A percentile compares a stretch with the other conserved stretches of the same genome.
These are phyloP conservation scores for Homarus gammarus DNA, from an alignment of 2,888 invertebrate genomes.

Conservation along the genomic window DNA sequence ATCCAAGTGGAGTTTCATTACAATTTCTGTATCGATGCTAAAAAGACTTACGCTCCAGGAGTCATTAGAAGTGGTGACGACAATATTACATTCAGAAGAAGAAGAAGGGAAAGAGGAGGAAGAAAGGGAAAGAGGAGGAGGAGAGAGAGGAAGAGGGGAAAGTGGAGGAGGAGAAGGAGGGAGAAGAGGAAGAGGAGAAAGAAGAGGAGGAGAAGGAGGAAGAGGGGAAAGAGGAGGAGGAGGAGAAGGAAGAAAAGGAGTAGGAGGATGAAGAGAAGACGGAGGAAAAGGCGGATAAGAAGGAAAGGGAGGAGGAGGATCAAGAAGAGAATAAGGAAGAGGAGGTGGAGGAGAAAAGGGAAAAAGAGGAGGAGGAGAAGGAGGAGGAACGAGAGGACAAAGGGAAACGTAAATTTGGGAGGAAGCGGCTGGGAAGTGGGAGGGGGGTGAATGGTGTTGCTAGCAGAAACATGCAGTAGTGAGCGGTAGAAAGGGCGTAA, in stretches of 20 bases:
- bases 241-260: background rate
- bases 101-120: constrained; percentile 36
- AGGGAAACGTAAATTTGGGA: no score
- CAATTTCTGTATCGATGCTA: no score
- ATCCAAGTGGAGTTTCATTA: no score
- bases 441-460: no score
- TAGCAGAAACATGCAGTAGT: no score
- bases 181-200: background rate
- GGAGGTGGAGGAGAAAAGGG: background rate
- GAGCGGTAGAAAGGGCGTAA: no score
- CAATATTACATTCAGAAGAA: no score
- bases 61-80: no score
- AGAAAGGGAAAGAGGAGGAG: constrained; percentile 38
- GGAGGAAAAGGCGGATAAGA: background rate
- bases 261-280: background rate
- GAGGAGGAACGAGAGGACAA: background rate
- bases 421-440: no score
- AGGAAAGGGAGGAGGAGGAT: background rate
- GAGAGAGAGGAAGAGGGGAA: constrained; percentile 10
- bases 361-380: background rate
- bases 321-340: background rate
- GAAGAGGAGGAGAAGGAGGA: background rate
- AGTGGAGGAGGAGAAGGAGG: background rate
- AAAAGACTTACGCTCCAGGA: no score
- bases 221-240: background rate